A percentile compares a stretch with the other conserved stretches of the same genome.
These are phyloP conservation scores for Sitta carolinensis DNA, from an alignment of 2,797 vertebrate genomes.

Conservation along the genomic window DNA sequence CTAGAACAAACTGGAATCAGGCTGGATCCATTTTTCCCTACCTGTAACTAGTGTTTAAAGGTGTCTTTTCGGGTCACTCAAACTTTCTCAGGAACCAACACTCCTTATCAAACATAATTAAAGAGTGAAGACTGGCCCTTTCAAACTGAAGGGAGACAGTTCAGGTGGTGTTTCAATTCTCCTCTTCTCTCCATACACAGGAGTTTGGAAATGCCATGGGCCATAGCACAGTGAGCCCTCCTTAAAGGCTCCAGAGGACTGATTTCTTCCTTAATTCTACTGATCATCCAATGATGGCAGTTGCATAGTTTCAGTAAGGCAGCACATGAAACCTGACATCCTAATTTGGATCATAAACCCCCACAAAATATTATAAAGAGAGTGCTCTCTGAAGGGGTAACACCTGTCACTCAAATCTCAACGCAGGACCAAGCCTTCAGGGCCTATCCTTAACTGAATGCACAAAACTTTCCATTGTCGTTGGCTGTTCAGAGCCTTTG, in stretches of 20 bases:
- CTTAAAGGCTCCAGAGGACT: neutral
- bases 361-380: neutral
- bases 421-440: neutral
- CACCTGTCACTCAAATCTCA: neutral
- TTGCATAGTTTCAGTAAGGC: neutral
- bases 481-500: neutral
- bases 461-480: neutral
- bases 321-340: neutral
- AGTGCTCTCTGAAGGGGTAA: fast-evolving
- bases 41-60: neutral
- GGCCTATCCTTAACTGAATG: neutral
- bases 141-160: neutral
- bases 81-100: neutral
- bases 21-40: neutral
- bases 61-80: neutral
- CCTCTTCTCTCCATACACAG: neutral
- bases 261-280: neutral
- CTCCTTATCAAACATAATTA: neutral
- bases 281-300: neutral
- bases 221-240: neutral
- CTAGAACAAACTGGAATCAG: neutral
- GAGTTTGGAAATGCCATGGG: neutral
- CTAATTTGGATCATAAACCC: neutral
- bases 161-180: neutral
- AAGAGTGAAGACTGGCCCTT: neutral